Percentiles rank a stretch among this genome's conserved stretches.
Conservation (phyloP, 2,113 vertebrate genomes). For the Macaca nemestrina region DNA sequence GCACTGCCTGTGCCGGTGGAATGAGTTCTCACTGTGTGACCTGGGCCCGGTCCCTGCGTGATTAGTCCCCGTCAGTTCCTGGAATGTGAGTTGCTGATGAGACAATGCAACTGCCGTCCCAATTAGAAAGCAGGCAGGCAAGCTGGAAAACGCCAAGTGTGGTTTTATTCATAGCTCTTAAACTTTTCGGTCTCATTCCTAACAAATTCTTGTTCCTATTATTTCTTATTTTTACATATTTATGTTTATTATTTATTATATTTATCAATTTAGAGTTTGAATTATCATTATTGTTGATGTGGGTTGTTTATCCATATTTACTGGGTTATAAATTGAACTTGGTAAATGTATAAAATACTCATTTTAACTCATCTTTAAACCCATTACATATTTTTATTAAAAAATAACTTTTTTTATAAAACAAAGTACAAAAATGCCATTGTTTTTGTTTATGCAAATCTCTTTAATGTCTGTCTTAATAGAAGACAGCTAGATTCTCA, state of each 20-base stretch:
- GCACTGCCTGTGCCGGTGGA: background rate
- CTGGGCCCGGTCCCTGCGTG: background rate
- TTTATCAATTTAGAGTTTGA: background rate
- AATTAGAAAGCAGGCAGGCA: fast-evolving
- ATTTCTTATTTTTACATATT: background rate
- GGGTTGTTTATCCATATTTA: background rate
- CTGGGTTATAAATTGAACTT: background rate
- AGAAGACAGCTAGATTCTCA: background rate
- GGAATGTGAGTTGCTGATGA: background rate
- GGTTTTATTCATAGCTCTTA: background rate
- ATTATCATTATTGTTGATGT: background rate
- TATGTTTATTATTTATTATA: background rate
- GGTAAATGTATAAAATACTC: background rate
- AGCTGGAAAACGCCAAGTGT: too few species aligned
- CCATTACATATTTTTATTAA: background rate
- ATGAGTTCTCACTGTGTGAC: background rate
- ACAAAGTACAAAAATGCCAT: background rate
- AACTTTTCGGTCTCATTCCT: background rate
- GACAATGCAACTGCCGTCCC: fast-evolving
- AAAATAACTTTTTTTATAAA: background rate
- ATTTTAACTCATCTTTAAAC: background rate
- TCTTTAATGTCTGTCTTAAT: too few species aligned
- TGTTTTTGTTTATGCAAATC: background rate
- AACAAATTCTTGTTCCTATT: background rate
- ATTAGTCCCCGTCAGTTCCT: background rate